A percentile compares a stretch with the other conserved stretches of the same genome.
These are phyloP conservation scores for Pyrocephalus nanus DNA, from an alignment of 2,797 vertebrate genomes.

Conservation along the genomic window DNA sequence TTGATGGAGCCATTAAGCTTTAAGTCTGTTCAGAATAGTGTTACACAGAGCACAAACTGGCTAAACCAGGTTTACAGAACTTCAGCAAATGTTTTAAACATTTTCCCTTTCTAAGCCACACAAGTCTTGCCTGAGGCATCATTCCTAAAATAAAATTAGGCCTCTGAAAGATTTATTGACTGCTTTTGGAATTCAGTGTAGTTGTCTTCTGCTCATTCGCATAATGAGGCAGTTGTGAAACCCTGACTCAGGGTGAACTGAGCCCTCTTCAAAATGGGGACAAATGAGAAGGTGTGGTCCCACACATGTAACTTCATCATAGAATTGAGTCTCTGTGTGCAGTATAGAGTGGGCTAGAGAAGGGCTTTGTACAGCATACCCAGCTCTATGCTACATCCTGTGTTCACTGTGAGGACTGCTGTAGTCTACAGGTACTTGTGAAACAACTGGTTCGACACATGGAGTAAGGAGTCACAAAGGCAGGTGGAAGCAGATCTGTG, in stretches of 20 bases:
- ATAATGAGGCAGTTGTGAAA: conserved; percentile 55
- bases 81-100: conserved; percentile 36
- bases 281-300: neutral
- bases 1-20: neutral
- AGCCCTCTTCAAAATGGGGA: neutral
- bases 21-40: neutral
- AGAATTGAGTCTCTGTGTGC: neutral
- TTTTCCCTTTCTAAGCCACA: conserved; percentile 42
- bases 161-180: conserved; percentile 63
- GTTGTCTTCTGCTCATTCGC: conserved; percentile 21
- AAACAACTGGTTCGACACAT: neutral
- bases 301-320: neutral
- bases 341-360: neutral
- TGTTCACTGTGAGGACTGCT: neutral
- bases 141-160: conserved; percentile 58
- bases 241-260: conserved; percentile 9
- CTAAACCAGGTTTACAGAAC: conserved; percentile 33
- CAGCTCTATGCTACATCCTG: neutral
- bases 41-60: neutral
- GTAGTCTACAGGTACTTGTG: neutral
- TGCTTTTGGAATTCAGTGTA: neutral
- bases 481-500: neutral
- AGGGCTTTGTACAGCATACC: neutral
- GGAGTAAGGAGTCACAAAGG: neutral
- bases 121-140: conserved; percentile 51